phyloP scores from a whole-genome alignment of 2,888 invertebrate genomes.

The Calameuta pallipes region DNA sequence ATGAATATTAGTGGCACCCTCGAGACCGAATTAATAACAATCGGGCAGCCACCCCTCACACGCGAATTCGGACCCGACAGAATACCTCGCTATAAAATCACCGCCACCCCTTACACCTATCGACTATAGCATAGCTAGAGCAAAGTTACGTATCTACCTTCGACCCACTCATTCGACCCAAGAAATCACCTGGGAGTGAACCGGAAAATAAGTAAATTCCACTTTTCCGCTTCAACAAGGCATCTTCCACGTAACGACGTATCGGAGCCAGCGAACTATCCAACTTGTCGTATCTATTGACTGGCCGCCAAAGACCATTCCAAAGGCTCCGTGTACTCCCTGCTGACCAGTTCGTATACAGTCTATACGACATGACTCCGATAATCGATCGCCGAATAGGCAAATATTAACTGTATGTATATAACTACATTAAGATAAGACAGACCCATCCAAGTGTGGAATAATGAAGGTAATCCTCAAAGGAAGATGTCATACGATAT shows the following conservation, averaged over 20 bases:
- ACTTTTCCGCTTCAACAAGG: neutral
- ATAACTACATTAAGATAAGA: conserved; percentile 25
- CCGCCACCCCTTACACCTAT: conserved; percentile 5
- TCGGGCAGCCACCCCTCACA: conserved; percentile 33
- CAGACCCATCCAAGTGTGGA: conserved; percentile 23
- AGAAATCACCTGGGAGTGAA: neutral
- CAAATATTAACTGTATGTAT: conserved; percentile 23
- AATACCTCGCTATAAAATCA: neutral
- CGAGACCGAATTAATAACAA: conserved; percentile 62
- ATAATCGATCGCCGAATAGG: conserved; percentile 27
- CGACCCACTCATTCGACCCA: conserved; percentile 11
- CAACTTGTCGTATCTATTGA: neutral
- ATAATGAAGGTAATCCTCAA: conserved; percentile 35
- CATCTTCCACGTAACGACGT: neutral
- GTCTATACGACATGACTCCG: conserved; percentile 12
- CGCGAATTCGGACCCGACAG: neutral
- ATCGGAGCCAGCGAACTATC: neutral
- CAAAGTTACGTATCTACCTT: conserved; percentile 38
- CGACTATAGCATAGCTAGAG: conserved; percentile 17
- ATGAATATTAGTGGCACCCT: conserved; percentile 63
- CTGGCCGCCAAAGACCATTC: neutral
- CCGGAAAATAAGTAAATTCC: neutral
- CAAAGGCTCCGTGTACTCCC: neutral
- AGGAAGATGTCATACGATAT: conserved; percentile 32
- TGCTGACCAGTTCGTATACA: neutral